Conservation (phyloP, 2,888 invertebrate genomes). For the Agonopterix subpropinquella region DNA sequence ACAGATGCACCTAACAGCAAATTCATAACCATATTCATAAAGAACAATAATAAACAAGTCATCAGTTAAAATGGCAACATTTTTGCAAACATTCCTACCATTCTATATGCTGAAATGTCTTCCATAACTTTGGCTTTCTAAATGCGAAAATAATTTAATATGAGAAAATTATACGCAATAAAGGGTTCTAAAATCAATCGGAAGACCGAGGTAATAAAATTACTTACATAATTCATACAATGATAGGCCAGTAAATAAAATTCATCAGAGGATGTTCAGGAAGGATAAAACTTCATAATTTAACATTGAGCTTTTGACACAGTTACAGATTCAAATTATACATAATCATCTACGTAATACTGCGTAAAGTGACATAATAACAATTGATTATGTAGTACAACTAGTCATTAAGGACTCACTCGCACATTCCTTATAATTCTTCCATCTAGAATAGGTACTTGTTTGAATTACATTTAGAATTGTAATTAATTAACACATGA, state of each 20-base stretch:
- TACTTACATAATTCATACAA: conserved; percentile 7
- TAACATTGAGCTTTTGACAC: conserved; percentile 67
- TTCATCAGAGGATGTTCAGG: conserved; percentile 1
- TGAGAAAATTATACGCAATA: not conserved
- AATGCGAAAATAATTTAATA: conserved; percentile 4
- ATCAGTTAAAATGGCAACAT: conserved; percentile 40
- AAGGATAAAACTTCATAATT: conserved; percentile 24
- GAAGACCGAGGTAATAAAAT: conserved; percentile 11
- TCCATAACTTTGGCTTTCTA: conserved; percentile 5
- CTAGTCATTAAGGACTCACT: conserved; percentile 11
- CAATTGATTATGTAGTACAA: conserved; percentile 23
- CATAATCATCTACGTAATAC: conserved; percentile 51
- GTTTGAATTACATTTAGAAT: no score
- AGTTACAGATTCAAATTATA: conserved; percentile 40
- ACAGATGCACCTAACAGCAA: conserved; percentile 20
- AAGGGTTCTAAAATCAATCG: conserved; percentile 8
- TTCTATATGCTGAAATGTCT: conserved; percentile 6
- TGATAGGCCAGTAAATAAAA: not conserved
- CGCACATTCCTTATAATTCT: no score
- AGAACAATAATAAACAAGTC: conserved; percentile 7
- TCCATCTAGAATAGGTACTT: no score
- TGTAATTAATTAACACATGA: no score
- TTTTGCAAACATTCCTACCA: conserved; percentile 17
- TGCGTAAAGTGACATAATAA: conserved; percentile 37
- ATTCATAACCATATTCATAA: conserved; percentile 16